Evolutionary conservation across 2,797 vertebrate genomes (phyloP).

Genomic region (Spinus olivaceus): DNA sequence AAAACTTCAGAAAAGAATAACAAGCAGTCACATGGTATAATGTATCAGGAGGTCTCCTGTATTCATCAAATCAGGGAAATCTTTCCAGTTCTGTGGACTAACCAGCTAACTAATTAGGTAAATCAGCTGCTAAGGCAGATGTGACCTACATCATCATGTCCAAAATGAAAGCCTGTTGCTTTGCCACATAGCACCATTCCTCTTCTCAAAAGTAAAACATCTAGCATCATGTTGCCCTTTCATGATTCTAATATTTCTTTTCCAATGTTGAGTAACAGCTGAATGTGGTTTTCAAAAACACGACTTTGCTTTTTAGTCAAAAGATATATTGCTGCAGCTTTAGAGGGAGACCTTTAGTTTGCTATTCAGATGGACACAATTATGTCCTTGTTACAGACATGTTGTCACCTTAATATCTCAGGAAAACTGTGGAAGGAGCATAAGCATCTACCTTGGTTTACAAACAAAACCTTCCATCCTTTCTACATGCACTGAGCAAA

Average conservation of each 20-base stretch:
- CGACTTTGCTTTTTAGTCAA: background rate
- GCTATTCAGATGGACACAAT: background rate
- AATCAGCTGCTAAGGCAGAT: background rate
- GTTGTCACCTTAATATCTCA: background rate
- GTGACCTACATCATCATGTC: background rate
- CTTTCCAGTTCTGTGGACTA: background rate
- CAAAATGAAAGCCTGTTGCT: background rate
- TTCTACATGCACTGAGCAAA: background rate
- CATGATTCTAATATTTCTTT: background rate
- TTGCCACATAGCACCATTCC: background rate
- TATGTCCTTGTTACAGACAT: constrained; percentile 1
- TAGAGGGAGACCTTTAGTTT: background rate
- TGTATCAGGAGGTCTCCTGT: background rate
- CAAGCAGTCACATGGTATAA: background rate
- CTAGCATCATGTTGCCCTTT: background rate
- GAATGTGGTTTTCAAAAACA: background rate
- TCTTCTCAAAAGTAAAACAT: background rate
- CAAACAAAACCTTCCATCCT: background rate
- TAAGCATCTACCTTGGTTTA: background rate
- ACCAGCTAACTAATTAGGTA: background rate
- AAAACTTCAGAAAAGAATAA: background rate
- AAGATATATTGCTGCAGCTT: background rate
- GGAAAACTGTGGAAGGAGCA: background rate
- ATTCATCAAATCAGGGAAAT: background rate
- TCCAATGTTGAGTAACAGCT: background rate